Evolutionary conservation across 2,888 invertebrate species (phyloP).

Genomic region (Plusia festucae): DNA sequence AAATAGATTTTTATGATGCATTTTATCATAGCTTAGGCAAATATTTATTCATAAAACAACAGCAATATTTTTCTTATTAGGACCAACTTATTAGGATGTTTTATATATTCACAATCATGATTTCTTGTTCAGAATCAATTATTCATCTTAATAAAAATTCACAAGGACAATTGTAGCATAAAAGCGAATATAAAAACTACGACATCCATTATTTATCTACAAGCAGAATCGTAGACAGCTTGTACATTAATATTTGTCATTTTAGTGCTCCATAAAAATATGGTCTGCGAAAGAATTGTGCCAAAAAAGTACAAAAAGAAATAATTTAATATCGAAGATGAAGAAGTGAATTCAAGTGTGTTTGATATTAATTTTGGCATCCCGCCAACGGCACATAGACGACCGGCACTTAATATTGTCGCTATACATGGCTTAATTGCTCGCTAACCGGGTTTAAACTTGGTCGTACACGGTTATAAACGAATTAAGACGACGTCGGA

Average conservation of each 20-base stretch:
- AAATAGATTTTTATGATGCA: constrained; percentile 30
- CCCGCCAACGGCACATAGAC: constrained; percentile 36
- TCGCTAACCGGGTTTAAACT: constrained; percentile 53
- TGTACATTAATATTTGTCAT: constrained; percentile 44
- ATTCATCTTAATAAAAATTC: constrained; percentile 38
- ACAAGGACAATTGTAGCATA: constrained; percentile 6
- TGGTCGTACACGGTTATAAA: constrained; percentile 44
- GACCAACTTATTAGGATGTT: neutral
- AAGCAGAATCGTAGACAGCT: constrained; percentile 38
- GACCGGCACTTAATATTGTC: constrained; percentile 49
- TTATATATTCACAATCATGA: constrained; percentile 20
- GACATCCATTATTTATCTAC: constrained; percentile 42
- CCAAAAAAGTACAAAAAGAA: constrained; percentile 39
- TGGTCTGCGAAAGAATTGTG: constrained; percentile 46
- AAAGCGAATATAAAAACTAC: constrained; percentile 24
- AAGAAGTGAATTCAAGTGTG: constrained; percentile 39
- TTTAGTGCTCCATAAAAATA: constrained; percentile 55
- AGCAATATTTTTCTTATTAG: constrained; percentile 23
- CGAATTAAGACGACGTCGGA: constrained; percentile 47
- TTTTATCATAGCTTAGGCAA: constrained; percentile 14
- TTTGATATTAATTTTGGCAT: constrained; percentile 44
- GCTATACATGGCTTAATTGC: constrained; percentile 57
- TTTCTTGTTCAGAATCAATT: constrained; percentile 40
- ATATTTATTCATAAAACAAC: constrained; percentile 14
- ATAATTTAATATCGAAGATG: constrained; percentile 51